Percentiles rank a stretch among this genome's conserved stretches.
Conservation (phyloP, 2,113 vertebrate species). For the Corapipo altera region DNA sequence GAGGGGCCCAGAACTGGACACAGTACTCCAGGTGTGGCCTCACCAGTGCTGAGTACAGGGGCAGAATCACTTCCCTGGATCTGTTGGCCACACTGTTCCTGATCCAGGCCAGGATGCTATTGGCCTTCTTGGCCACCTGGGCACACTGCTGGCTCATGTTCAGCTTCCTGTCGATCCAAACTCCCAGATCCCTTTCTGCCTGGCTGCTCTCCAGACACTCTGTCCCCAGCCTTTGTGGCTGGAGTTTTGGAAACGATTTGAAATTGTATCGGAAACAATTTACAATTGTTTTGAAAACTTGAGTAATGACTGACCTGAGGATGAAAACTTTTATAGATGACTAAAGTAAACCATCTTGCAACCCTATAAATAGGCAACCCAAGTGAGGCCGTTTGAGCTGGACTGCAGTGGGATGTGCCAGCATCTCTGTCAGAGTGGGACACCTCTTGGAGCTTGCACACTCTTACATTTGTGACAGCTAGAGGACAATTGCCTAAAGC, state of each 20-base stretch:
- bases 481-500: not conserved
- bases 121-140: too few relatives aligned
- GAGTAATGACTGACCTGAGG: not conserved
- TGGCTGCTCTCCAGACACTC: too few relatives aligned
- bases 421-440: not conserved
- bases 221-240: too few relatives aligned
- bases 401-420: not conserved
- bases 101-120: too few relatives aligned
- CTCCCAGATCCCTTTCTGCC: too few relatives aligned
- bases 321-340: not conserved
- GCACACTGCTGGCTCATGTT: too few relatives aligned
- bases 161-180: too few relatives aligned
- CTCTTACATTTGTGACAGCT: not conserved
- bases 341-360: not conserved
- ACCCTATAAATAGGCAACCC: not conserved
- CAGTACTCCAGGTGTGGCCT: too few relatives aligned
- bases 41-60: too few relatives aligned
- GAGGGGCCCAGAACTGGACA: too few relatives aligned
- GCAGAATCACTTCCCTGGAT: too few relatives aligned
- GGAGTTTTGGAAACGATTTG: not conserved
- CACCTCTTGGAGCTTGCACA: not conserved
- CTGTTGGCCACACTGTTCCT: too few relatives aligned
- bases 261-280: not conserved
- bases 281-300: not conserved
- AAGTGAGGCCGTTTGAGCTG: not conserved